Percentiles rank a stretch among this genome's conserved stretches.
Conservation (phyloP, 1,140 invertebrate genomes). For the Babylonia areolata region DNA sequence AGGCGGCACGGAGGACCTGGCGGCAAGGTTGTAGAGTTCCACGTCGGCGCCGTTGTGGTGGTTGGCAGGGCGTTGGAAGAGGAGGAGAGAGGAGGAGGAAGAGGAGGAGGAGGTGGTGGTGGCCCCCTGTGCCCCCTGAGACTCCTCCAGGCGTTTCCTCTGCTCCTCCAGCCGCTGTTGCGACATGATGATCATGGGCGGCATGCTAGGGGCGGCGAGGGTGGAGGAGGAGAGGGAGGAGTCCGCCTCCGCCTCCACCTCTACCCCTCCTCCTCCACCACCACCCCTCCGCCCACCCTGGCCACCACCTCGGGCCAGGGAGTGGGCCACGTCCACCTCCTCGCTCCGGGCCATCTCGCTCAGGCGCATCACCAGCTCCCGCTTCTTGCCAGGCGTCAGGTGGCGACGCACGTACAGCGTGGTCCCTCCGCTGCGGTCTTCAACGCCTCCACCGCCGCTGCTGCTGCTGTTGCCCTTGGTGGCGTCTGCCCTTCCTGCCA, state of each 20-base stretch:
- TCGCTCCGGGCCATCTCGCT: slow-evolving; percentile 44
- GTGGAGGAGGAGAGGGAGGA: no score
- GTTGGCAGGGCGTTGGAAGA: no score
- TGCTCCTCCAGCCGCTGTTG: slow-evolving; percentile 12
- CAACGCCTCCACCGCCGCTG: background rate
- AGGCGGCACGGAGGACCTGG: no score
- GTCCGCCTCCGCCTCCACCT: background rate
- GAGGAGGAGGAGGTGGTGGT: background rate
- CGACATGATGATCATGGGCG: slow-evolving; percentile 34
- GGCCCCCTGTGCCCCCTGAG: background rate
- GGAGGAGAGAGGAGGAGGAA: no score
- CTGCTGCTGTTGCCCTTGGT: slow-evolving; percentile 6
- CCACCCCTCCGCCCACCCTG: background rate
- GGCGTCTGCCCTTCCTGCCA: no score
- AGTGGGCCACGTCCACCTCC: slow-evolving; percentile 33
- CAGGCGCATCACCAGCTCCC: slow-evolving; percentile 38
- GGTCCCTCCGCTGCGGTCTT: background rate
- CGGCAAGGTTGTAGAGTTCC: background rate
- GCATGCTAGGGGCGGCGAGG: background rate
- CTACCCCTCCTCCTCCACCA: no score
- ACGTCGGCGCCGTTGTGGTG: background rate
- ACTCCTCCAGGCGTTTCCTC: background rate
- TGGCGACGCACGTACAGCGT: slow-evolving; percentile 25
- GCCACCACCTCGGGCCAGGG: background rate
- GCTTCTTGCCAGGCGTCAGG: slow-evolving; percentile 41